These are phyloP conservation scores for Strongylocentrotus purpuratus DNA, from an alignment of 35 echinoderm and acorn worm species.

Conservation along the genomic window DNA sequence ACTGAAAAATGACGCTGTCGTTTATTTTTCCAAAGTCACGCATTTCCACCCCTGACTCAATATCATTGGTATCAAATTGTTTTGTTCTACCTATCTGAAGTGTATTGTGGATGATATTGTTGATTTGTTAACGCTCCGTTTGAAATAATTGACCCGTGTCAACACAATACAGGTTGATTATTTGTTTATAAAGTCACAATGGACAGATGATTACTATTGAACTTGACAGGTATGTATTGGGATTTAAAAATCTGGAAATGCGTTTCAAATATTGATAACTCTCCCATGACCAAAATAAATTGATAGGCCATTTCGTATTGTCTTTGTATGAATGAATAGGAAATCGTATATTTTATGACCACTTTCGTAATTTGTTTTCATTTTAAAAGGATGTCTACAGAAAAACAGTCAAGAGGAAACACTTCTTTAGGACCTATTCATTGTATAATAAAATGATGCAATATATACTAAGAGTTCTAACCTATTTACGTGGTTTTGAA, in stretches of 20 bases:
- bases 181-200: neutral
- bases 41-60: neutral
- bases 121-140: neutral
- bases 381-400: too few species aligned
- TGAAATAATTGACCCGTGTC: neutral
- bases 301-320: neutral
- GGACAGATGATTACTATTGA: neutral
- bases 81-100: neutral
- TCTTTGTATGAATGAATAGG: neutral
- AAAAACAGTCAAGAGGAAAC: too few species aligned
- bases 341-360: neutral
- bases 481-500: neutral
- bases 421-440: too few species aligned
- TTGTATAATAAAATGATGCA: too few species aligned
- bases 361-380: too few species aligned
- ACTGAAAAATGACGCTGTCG: neutral
- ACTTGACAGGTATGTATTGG: neutral
- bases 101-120: neutral
- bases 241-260: neutral
- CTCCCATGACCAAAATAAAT: too few species aligned
- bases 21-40: neutral
- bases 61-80: neutral
- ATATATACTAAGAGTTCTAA: too few species aligned
- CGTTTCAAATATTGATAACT: neutral
- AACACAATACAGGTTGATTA: neutral